Percentiles rank a stretch among this genome's conserved stretches.
phyloP scores from a whole-genome alignment of 64 coral and sea anemone genomes.

The Montipora capricornis region DNA sequence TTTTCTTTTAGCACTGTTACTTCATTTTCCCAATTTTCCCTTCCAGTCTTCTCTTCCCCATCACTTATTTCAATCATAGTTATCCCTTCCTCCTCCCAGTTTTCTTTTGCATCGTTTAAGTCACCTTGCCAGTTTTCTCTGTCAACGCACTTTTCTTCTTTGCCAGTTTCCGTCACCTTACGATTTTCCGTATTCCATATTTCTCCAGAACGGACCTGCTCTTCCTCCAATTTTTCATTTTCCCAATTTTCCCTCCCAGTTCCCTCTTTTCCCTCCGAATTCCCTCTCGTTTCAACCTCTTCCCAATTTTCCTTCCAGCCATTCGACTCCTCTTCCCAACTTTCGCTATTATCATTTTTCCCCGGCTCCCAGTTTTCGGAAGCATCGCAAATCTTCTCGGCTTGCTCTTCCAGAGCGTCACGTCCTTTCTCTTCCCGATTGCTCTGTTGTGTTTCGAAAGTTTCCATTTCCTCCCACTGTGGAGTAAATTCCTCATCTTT shows the following conservation, averaged over 20 bases:
- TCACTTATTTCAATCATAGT: neutral
- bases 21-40: neutral
- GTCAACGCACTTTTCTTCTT: neutral
- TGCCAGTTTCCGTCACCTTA: neutral
- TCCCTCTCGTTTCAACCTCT: neutral
- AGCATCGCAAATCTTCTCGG: neutral
- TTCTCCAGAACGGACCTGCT: neutral
- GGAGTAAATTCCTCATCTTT: neutral
- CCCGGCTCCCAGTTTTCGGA: neutral
- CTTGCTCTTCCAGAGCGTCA: neutral
- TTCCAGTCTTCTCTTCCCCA: neutral
- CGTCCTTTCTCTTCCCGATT: neutral
- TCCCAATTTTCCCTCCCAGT: neutral
- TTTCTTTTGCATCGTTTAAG: neutral
- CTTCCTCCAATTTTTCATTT: neutral
- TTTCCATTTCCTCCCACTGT: conserved; percentile 30
- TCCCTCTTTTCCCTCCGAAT: neutral
- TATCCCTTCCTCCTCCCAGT: neutral
- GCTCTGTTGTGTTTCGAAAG: neutral
- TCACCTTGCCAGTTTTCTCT: neutral
- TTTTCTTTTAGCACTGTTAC: neutral
- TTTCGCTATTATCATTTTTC: neutral
- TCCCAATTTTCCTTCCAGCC: neutral
- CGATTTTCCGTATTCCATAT: neutral
- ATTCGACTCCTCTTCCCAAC: neutral